Percentiles rank a stretch among this genome's conserved stretches.
These are phyloP conservation scores for Mastomys coucha DNA, from an alignment of 2,113 vertebrate genomes.

Conservation along the genomic window DNA sequence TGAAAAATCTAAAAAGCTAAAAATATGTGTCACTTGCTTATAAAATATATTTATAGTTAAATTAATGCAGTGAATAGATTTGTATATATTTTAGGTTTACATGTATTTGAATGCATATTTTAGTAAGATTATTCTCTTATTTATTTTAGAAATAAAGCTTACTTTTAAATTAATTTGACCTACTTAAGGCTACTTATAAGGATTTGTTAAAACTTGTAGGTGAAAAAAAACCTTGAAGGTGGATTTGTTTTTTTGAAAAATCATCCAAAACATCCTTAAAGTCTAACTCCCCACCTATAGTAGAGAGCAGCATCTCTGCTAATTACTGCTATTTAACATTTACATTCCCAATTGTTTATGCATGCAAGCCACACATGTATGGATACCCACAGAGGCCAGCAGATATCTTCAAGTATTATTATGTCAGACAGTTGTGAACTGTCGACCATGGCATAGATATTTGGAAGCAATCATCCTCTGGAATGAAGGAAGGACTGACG, in stretches of 20 bases:
- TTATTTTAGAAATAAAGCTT: neutral
- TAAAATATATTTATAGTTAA: conserved; percentile 29
- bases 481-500: neutral
- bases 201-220: neutral
- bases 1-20: neutral
- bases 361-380: neutral
- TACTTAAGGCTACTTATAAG: neutral
- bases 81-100: neutral
- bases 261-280: neutral
- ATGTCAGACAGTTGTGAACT: neutral
- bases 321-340: neutral
- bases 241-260: neutral
- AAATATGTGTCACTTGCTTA: neutral
- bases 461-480: neutral
- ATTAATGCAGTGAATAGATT: neutral
- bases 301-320: neutral
- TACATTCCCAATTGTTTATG: neutral
- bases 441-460: neutral
- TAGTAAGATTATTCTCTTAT: neutral
- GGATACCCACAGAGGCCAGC: neutral
- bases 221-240: too few relatives aligned
- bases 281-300: neutral
- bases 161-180: neutral
- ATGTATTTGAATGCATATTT: neutral
- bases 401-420: neutral